phyloP scores from a whole-genome alignment of 2,113 vertebrate species.

The Coreoperca whiteheadi region DNA sequence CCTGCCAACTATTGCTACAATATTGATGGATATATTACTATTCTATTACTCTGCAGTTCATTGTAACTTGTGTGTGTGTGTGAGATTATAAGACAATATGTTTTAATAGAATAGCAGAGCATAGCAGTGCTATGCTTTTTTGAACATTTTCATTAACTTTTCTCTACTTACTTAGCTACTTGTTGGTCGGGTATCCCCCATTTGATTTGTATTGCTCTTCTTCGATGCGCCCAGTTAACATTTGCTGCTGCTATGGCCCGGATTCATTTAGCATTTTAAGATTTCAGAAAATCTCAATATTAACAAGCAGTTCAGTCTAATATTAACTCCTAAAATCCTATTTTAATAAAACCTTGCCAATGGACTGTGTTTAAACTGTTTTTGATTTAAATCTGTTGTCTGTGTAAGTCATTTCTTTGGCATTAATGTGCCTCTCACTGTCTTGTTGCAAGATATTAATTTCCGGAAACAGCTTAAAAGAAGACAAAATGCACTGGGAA shows the following conservation, averaged over 20 bases:
- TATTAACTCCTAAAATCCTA: not conserved
- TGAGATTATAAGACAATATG: not conserved
- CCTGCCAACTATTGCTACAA: constrained; percentile 7
- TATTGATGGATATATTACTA: not conserved
- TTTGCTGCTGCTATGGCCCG: not conserved
- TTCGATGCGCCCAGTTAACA: constrained; percentile 7
- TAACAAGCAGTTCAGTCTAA: not conserved
- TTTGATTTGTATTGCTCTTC: not conserved
- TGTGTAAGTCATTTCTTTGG: not conserved
- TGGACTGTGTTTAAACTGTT: not conserved
- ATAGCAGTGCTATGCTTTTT: not conserved
- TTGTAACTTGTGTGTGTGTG: not conserved
- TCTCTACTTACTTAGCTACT: not conserved
- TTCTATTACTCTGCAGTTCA: not conserved
- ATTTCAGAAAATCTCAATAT: not conserved
- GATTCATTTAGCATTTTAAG: not conserved
- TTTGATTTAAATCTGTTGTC: not conserved
- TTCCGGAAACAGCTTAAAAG: not conserved
- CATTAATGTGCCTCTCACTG: too few species aligned
- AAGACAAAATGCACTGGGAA: not conserved
- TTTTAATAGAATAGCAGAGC: not conserved
- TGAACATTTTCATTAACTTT: not conserved
- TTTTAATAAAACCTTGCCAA: not conserved
- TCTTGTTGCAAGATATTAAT: not conserved
- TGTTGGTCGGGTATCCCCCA: not conserved